Percentiles rank a stretch among this genome's conserved stretches.
phyloP scores from a whole-genome alignment of 35 echinoderm and acorn worm species.

The Strongylocentrotus purpuratus region DNA sequence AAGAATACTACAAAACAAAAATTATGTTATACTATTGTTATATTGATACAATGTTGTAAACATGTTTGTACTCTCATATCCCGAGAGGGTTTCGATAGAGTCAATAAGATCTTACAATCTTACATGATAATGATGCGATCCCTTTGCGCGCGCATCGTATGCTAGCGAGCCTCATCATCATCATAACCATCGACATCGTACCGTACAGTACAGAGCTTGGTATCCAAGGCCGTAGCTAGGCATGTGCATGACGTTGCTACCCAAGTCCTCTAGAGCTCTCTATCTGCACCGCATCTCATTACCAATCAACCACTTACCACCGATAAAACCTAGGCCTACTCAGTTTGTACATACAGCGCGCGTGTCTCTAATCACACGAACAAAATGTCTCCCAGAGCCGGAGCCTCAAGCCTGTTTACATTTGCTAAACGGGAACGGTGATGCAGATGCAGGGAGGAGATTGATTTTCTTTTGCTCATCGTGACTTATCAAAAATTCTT shows the following conservation, averaged over 20 bases:
- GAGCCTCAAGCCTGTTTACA: background rate
- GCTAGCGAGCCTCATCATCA: background rate
- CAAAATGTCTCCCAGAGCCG: background rate
- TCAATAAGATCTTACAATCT: too few species aligned
- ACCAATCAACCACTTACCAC: background rate
- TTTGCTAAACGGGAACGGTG: background rate
- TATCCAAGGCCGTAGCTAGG: background rate
- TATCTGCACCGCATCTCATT: background rate
- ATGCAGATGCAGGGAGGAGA: background rate
- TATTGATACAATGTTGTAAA: too few species aligned
- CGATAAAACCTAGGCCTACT: background rate
- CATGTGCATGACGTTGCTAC: constrained; percentile 15
- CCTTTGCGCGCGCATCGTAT: background rate
- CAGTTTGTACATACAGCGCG: background rate
- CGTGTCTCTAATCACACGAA: background rate
- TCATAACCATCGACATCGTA: background rate
- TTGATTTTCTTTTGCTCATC: background rate
- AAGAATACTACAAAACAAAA: too few species aligned
- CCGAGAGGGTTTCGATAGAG: too few species aligned
- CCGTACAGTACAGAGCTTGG: background rate
- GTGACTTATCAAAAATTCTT: background rate
- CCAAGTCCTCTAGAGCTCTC: background rate
- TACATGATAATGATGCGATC: background rate
- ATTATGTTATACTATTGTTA: too few species aligned
- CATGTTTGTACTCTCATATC: too few species aligned